Conservation (phyloP, 1,140 invertebrate genomes). For the Drosophila azteca region DNA sequence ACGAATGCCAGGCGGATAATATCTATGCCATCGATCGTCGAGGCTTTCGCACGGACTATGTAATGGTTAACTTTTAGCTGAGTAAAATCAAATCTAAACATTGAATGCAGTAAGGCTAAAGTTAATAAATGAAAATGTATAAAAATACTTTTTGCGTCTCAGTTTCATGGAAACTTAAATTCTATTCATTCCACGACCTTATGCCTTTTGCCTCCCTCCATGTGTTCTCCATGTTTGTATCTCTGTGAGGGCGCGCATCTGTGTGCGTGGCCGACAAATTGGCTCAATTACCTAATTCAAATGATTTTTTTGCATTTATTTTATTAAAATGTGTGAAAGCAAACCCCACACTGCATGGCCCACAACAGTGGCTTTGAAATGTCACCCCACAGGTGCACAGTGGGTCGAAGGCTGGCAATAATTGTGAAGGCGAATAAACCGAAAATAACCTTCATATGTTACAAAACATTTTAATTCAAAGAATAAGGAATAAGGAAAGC, state of each 20-base stretch:
- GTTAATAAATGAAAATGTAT: slow-evolving; percentile 18
- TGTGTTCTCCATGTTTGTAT: background rate
- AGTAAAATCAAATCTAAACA: slow-evolving; percentile 7
- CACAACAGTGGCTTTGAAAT: slow-evolving; percentile 16
- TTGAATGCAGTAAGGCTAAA: slow-evolving; percentile 3
- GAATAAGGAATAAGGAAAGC: background rate
- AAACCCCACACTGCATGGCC: slow-evolving; percentile 36
- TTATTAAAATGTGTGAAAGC: slow-evolving; percentile 81
- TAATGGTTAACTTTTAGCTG: slow-evolving; percentile 79
- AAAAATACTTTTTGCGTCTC: slow-evolving; percentile 27
- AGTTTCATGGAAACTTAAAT: slow-evolving; percentile 27
- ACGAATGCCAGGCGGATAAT: slow-evolving; percentile 95
- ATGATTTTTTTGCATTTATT: slow-evolving; percentile 79
- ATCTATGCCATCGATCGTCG: slow-evolving; percentile 95
- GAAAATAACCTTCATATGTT: background rate
- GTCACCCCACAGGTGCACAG: slow-evolving; percentile 40
- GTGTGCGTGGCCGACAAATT: slow-evolving; percentile 67
- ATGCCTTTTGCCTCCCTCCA: slow-evolving; percentile 1
- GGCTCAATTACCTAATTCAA: slow-evolving; percentile 80
- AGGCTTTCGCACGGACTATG: slow-evolving; percentile 94
- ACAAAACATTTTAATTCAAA: background rate
- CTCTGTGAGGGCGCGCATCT: background rate
- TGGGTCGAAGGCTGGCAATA: slow-evolving; percentile 13
- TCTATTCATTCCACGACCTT: slow-evolving; percentile 51
- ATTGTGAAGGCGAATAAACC: background rate